phyloP scores from a whole-genome alignment of 2,797 vertebrate species.

The Rhincodon typus region DNA sequence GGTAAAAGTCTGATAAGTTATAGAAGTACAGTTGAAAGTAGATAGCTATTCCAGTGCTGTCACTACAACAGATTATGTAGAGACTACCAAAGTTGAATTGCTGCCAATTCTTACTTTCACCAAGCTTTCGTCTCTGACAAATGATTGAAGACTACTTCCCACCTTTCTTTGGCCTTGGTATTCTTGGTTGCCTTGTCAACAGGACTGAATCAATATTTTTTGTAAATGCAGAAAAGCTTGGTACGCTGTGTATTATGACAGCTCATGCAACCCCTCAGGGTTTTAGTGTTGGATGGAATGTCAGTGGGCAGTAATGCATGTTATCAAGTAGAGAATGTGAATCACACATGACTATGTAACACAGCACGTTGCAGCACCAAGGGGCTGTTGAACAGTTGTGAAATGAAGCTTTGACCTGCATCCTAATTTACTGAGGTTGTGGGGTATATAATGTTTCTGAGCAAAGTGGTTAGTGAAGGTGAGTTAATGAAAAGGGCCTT shows the following conservation, averaged over 20 bases:
- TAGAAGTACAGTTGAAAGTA: background rate
- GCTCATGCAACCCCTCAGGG: background rate
- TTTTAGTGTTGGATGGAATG: background rate
- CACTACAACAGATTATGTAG: background rate
- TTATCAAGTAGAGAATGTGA: background rate
- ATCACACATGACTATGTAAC: background rate
- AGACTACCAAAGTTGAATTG: background rate
- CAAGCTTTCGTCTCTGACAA: background rate
- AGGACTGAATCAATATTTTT: conserved; percentile 18
- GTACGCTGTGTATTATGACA: background rate
- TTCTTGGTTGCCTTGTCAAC: background rate
- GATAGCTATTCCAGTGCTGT: background rate
- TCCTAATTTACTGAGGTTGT: background rate
- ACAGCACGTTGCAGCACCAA: no score
- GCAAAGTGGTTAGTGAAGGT: background rate
- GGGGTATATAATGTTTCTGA: background rate
- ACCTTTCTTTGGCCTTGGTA: background rate
- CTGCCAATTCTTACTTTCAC: background rate
- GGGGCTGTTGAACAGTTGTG: background rate
- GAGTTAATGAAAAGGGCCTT: background rate
- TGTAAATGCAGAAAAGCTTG: background rate
- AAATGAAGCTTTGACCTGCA: background rate
- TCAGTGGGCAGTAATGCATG: background rate
- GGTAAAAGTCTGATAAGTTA: background rate
- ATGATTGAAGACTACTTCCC: background rate